phyloP scores from a whole-genome alignment of 2,797 vertebrate genomes.

The Octomys mimax region DNA sequence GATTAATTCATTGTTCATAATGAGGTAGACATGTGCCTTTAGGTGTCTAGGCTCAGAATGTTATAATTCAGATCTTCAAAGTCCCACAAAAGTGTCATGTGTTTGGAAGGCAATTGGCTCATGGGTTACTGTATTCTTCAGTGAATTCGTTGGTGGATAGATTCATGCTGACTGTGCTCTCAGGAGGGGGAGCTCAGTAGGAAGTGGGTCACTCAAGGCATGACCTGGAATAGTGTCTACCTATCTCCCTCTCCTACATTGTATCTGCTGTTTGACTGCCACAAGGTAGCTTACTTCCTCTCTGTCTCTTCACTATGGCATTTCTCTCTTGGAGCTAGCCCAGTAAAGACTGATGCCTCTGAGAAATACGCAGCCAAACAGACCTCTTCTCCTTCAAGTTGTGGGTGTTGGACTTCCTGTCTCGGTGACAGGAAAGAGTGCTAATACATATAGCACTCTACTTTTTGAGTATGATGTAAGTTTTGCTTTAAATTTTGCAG shows the following conservation, averaged over 20 bases:
- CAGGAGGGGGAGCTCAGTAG: neutral
- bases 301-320: neutral
- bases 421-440: neutral
- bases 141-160: neutral
- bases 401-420: neutral
- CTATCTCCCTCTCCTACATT: neutral
- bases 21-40: neutral
- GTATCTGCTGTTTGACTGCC: neutral
- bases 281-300: neutral
- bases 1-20: neutral
- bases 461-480: neutral
- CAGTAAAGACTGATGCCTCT: neutral
- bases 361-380: neutral
- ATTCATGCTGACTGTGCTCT: neutral
- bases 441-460: neutral
- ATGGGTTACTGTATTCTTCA: neutral
- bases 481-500: neutral
- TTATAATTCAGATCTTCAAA: neutral
- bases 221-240: neutral
- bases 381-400: neutral
- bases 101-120: neutral
- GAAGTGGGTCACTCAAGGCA: neutral
- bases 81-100: neutral
- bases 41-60: neutral
- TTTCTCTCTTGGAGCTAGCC: neutral